A percentile compares a stretch with the other conserved stretches of the same genome.
These are phyloP conservation scores for Asobara japonica DNA, from an alignment of 1,140 invertebrate species.

Conservation along the genomic window DNA sequence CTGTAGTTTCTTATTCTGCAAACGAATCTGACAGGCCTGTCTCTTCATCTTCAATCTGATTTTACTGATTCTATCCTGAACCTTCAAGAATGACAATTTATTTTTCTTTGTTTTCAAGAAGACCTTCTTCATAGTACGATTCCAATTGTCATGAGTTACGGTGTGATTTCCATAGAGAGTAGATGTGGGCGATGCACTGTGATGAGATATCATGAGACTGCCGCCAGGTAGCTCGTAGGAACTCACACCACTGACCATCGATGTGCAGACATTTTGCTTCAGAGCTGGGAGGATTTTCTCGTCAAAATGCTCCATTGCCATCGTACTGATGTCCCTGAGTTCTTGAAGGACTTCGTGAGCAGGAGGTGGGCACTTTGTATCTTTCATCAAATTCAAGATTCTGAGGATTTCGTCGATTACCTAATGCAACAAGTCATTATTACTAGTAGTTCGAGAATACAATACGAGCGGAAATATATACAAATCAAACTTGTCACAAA, in stretches of 20 bases:
- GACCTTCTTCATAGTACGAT: slow-evolving; percentile 60
- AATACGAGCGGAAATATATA: too few relatives aligned
- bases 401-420: slow-evolving; percentile 89
- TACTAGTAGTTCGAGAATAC: not conserved
- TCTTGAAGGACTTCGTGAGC: slow-evolving; percentile 90
- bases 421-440: slow-evolving; percentile 62
- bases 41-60: slow-evolving; percentile 58
- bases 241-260: slow-evolving; percentile 53
- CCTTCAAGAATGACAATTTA: slow-evolving; percentile 49
- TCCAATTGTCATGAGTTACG: slow-evolving; percentile 55
- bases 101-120: slow-evolving; percentile 57
- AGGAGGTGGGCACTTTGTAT: slow-evolving; percentile 74
- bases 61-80: slow-evolving; percentile 52
- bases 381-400: slow-evolving; percentile 76
- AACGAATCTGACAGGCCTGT: slow-evolving; percentile 57
- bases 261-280: slow-evolving; percentile 59
- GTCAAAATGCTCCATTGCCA: slow-evolving; percentile 97
- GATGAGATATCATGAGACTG: slow-evolving; percentile 56
- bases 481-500: too few relatives aligned
- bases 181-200: slow-evolving; percentile 40
- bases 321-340: slow-evolving; percentile 89
- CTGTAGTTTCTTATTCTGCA: slow-evolving; percentile 64
- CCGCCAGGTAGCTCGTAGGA: slow-evolving; percentile 56
- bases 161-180: slow-evolving; percentile 31
- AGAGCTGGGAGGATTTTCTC: slow-evolving; percentile 82